Conservation (phyloP, 2,888 invertebrate species). For the Ernsta delagoae region DNA sequence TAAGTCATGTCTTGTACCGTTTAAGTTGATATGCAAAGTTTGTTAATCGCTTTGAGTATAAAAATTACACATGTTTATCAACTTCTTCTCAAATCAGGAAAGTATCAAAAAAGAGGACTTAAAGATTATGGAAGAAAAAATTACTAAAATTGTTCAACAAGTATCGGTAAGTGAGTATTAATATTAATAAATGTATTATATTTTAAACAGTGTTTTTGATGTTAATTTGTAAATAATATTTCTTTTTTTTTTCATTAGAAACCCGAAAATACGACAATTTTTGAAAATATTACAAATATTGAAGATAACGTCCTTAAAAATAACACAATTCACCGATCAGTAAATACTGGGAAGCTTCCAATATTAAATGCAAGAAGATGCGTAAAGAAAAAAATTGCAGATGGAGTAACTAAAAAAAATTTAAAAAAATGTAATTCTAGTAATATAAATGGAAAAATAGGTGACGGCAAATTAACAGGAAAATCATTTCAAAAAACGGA, state of each 20-base stretch:
- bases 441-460: background rate
- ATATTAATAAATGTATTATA: too few species aligned
- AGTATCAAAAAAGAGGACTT: slow-evolving; percentile 65
- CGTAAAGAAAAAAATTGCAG: slow-evolving; percentile 14
- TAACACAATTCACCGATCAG: slow-evolving; percentile 26
- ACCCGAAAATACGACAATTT: slow-evolving; percentile 21
- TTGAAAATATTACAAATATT: slow-evolving; percentile 22
- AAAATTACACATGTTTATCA: background rate
- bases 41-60: background rate
- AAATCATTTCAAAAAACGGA: slow-evolving; percentile 43
- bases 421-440: background rate
- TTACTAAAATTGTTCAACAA: slow-evolving; percentile 57
- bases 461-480: slow-evolving; percentile 16
- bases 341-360: slow-evolving; percentile 31
- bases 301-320: slow-evolving; percentile 29
- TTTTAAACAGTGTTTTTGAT: background rate
- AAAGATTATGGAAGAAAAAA: slow-evolving; percentile 64
- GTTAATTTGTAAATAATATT: background rate
- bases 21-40: too few species aligned
- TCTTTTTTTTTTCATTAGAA: slow-evolving; percentile 32
- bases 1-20: too few species aligned
- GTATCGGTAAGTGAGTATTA: slow-evolving; percentile 55
- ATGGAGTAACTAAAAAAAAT: slow-evolving; percentile 11
- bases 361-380: background rate
- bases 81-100: slow-evolving; percentile 50